These are phyloP conservation scores for Calliscelio sp. DNA, from an alignment of 2,888 invertebrate species.

Conservation along the genomic window DNA sequence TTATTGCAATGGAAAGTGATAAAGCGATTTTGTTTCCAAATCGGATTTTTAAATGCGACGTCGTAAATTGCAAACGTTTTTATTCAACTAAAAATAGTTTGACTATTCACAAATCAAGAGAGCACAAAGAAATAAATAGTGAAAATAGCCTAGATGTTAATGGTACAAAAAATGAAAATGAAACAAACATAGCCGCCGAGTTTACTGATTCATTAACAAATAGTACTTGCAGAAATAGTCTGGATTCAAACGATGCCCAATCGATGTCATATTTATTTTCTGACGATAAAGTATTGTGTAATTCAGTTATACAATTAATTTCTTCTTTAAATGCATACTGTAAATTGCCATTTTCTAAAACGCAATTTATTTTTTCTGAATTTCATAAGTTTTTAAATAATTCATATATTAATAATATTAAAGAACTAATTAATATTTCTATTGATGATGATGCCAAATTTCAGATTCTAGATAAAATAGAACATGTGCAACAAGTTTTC, in stretches of 20 bases:
- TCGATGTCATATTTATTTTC: neutral
- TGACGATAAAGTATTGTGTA: neutral
- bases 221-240: no score
- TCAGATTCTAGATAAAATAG: neutral
- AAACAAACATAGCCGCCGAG: neutral
- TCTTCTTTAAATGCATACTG: neutral
- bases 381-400: neutral
- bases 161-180: neutral
- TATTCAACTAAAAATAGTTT: neutral
- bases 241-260: neutral
- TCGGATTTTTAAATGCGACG: no score
- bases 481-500: conserved; percentile 25
- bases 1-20: no score
- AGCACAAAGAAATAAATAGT: neutral
- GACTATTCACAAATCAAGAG: neutral
- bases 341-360: neutral
- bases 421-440: neutral
- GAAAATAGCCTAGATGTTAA: neutral
- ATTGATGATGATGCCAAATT: neutral
- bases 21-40: no score
- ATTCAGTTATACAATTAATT: neutral
- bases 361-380: neutral
- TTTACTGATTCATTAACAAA: neutral
- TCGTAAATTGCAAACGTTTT: no score
- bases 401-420: neutral